phyloP scores from a whole-genome alignment of 2,888 invertebrate genomes.

The Stomorhina lunata region DNA sequence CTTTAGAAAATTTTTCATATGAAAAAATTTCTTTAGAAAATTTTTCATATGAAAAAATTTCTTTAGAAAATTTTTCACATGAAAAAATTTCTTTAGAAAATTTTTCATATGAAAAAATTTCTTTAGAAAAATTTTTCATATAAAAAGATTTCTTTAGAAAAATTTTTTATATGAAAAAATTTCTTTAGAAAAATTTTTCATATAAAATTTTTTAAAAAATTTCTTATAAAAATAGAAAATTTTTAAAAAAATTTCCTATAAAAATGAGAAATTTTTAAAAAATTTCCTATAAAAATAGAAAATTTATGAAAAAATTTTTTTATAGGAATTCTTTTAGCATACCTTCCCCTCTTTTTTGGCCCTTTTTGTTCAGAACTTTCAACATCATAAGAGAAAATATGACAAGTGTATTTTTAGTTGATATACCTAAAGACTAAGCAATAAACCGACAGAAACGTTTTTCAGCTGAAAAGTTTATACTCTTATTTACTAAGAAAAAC shows the following conservation, averaged over 20 bases:
- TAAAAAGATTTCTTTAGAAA: no score
- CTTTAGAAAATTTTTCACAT: no score
- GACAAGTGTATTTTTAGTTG: conserved; percentile 44
- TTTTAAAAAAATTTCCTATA: no score
- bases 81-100: no score
- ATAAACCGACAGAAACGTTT: conserved; percentile 2
- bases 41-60: no score
- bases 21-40: no score
- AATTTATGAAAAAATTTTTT: neutral
- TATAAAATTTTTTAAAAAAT: neutral
- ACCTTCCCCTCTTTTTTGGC: neutral
- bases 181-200: no score
- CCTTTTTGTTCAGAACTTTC: conserved; percentile 6
- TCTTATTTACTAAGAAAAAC: neutral
- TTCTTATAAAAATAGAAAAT: neutral
- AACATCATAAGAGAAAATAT: conserved; percentile 28
- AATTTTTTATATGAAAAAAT: no score
- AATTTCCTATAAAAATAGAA: neutral
- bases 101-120: no score
- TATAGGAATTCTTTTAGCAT: neutral
- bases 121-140: no score
- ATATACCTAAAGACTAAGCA: conserved; percentile 31
- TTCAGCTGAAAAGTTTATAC: conserved; percentile 21
- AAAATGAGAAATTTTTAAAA: neutral
- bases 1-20: no score